These are phyloP conservation scores for Hoplostethus mediterraneus DNA, from an alignment of 2,797 vertebrate genomes.

Conservation along the genomic window DNA sequence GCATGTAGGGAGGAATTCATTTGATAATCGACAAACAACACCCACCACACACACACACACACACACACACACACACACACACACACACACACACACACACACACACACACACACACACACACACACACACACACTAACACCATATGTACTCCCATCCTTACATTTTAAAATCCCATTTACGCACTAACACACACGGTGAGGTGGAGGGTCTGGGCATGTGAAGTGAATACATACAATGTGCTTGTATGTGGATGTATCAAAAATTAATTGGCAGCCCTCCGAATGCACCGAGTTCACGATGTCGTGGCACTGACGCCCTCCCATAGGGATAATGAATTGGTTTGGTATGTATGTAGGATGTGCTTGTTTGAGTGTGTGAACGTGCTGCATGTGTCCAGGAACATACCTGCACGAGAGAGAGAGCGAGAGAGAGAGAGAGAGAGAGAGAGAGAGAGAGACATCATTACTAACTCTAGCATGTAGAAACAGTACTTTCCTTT, in stretches of 20 bases:
- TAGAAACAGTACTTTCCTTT: no score
- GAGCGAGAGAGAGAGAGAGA: no score
- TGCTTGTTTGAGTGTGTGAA: slow-evolving; percentile 7
- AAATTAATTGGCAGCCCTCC: slow-evolving; percentile 20
- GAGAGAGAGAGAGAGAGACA: no score
- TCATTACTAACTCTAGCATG: no score
- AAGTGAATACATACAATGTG: no score
- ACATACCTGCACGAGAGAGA: no score
- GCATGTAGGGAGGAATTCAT: not conserved
- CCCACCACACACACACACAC: not conserved
- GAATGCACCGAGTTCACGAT: slow-evolving; percentile 23
- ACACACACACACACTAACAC: not conserved
- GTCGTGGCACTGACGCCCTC: slow-evolving; percentile 14
- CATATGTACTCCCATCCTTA: not conserved
- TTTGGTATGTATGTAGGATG: not conserved
- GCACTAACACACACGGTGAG: no score
- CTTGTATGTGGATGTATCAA: no score
- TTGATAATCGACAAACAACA: slow-evolving; percentile 44
- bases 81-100: not conserved
- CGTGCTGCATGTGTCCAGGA: not conserved
- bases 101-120: not conserved
- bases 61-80: not conserved
- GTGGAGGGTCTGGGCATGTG: no score
- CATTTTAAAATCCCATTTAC: no score
- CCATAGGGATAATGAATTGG: slow-evolving; percentile 31